Base-by-base conservation (phyloP, 2,797 vertebrate genomes). In the Sylvia borin region DNA sequence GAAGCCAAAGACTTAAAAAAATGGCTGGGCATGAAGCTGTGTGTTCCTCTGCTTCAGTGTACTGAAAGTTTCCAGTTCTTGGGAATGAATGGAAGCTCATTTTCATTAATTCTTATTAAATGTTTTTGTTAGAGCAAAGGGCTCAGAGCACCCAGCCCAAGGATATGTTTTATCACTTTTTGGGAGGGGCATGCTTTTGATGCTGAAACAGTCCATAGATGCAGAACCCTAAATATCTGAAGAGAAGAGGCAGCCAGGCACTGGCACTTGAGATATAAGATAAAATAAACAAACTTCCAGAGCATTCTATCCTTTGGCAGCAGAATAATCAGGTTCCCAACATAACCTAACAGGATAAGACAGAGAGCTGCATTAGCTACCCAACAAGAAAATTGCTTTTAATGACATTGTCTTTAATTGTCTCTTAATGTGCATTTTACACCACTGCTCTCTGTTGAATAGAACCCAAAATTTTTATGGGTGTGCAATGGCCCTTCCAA, bases 311-410 rank as follows among this genome's bases (percentile, higher is more conserved):
- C 19, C 73, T 84, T 58, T 93, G 86, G 82, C 91, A 91, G 80
- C 34, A 70, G 40, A 90, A 95, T 64, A 76, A 96, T 88, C 67
- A 79, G 29, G 7, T 76, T 93, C 93, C 77, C 57, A 73, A 32
- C 22, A 48, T 7, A 81, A 83, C 31, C 10, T 15, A 75, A 91
- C 38, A 50, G 66, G 85, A 50, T 85, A 91, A 93, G 64, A 88
- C 85, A 70, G 24, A 76, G 62, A 91, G 54, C 74, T 75, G 53
- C 57, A 25, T 73, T 88, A 92, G 55, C 51, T 61, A 20, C 32
- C 48, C 78, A 88, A 60, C 27, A 48, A 57, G 47, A 83, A 85
- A 58, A 91, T 31, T 89, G 62, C 50, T 87, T 62, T 32, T 77
- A 83, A 84, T 54, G 36, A 22, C 65, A 17, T 15, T 65, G 75